Conservation (phyloP, 2,888 invertebrate genomes). For the Mesochorus sp. region DNA sequence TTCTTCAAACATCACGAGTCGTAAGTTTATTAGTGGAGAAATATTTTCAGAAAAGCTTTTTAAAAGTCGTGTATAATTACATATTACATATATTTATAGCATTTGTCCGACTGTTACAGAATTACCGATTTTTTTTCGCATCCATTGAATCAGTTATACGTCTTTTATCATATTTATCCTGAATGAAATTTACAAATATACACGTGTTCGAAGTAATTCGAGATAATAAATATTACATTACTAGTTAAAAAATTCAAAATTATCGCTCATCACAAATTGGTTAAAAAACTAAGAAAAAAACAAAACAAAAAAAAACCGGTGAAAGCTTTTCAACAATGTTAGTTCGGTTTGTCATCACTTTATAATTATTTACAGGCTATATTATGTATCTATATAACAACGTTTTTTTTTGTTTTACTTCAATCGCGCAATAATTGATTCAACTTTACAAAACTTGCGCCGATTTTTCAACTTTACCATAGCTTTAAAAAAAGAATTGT, state of each 20-base stretch:
- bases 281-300: not conserved
- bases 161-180: not conserved
- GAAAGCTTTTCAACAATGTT: not conserved
- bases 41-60: not conserved
- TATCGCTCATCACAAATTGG: constrained; percentile 1
- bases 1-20: too few species aligned
- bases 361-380: constrained; percentile 25
- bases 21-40: not conserved
- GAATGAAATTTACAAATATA: not conserved
- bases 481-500: constrained; percentile 9
- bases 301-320: not conserved
- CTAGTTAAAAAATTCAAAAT: not conserved
- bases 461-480: constrained; percentile 25
- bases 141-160: not conserved
- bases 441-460: not conserved
- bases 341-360: not conserved
- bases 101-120: not conserved
- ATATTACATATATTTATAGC: too few species aligned
- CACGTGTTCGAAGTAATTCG: not conserved
- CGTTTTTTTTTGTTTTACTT: not conserved
- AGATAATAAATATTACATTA: constrained; percentile 20
- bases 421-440: constrained; percentile 4
- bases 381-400: constrained; percentile 28
- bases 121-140: not conserved
- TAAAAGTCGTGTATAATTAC: too few species aligned